Conservation (phyloP, 2,113 vertebrate species). For the Cricetomys ansorgei region DNA sequence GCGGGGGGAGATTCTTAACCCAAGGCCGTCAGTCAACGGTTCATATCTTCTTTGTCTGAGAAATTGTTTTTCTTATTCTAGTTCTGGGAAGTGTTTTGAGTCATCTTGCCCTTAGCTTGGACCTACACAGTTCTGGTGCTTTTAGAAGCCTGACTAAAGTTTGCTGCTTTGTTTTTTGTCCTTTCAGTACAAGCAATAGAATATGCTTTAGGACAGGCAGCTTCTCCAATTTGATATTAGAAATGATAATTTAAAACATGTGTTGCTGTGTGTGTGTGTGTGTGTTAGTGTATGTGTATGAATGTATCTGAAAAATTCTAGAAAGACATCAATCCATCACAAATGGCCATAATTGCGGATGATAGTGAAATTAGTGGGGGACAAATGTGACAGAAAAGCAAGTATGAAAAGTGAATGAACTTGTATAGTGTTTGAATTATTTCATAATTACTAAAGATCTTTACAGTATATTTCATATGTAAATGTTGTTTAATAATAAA, state of each 20-base stretch:
- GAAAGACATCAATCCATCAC: neutral
- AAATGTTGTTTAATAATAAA: neutral
- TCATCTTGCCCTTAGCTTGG: no score
- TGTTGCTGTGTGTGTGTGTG: fast-evolving
- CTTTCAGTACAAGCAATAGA: no score
- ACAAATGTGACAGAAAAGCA: neutral
- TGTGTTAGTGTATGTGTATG: neutral
- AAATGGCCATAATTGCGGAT: neutral
- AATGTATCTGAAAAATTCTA: neutral
- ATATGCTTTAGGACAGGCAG: neutral
- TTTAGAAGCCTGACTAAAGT: no score
- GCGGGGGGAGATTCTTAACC: no score
- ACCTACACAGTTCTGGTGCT: no score
- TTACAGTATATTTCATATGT: neutral
- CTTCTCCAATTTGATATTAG: neutral
- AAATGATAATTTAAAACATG: neutral
- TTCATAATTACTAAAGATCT: neutral
- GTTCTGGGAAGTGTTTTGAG: no score
- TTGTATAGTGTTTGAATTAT: neutral
- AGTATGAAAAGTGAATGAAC: neutral
- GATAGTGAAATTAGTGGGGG: neutral
- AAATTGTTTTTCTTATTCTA: no score
- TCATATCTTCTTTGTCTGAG: no score
- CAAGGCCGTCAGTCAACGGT: no score
- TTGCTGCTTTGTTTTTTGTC: no score